These are phyloP conservation scores for Augochlorella aurata DNA, from an alignment of 2,888 invertebrate genomes.

Conservation along the genomic window DNA sequence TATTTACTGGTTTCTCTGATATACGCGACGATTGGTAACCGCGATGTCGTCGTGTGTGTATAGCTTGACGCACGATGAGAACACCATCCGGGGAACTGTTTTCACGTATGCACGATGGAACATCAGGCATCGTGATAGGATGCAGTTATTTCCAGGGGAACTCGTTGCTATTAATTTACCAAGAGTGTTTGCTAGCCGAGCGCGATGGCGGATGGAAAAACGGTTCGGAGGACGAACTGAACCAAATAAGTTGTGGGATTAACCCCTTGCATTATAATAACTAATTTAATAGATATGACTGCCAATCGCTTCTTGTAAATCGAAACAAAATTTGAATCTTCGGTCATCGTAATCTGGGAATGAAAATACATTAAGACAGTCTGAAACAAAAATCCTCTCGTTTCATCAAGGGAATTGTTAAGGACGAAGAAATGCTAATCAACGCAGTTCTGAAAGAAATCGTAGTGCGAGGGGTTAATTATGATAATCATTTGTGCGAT, in stretches of 20 bases:
- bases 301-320: no score
- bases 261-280: no score
- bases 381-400: no score
- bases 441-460: no score
- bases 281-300: no score
- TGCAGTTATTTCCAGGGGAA: background rate
- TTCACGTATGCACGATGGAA: background rate
- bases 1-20: conserved; percentile 62
- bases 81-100: conserved; percentile 14
- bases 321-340: no score
- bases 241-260: background rate
- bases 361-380: no score
- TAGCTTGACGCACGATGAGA: conserved; percentile 22
- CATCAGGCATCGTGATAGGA: background rate
- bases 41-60: conserved; percentile 24
- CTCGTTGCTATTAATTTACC: conserved; percentile 8
- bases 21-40: conserved; percentile 43
- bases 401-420: no score
- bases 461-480: no score
- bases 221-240: background rate
- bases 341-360: no score
- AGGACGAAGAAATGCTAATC: no score
- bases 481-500: no score
- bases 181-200: background rate
- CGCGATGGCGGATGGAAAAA: background rate